Conservation (phyloP, 2,797 vertebrate species). For the Bradypodion pumilum region DNA sequence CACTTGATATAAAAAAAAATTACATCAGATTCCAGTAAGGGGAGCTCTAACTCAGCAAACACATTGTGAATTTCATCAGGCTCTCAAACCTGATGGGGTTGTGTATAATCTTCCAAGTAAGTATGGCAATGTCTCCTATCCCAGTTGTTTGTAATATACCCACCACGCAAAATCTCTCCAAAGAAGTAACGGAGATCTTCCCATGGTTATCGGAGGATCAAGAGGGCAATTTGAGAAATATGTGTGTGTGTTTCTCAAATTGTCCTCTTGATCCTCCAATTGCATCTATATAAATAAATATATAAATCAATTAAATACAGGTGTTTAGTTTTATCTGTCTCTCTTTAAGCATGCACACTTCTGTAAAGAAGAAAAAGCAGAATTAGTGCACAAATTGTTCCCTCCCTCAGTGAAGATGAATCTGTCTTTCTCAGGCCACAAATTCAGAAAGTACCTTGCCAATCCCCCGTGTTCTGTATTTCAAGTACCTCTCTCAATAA, state of each 20-base stretch:
- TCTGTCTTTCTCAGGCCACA: background rate
- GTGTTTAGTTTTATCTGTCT: too few relatives aligned
- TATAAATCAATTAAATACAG: too few relatives aligned
- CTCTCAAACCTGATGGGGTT: slow-evolving; percentile 74
- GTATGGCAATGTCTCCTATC: slow-evolving; percentile 83
- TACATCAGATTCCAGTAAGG: slow-evolving; percentile 80
- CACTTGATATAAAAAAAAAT: background rate
- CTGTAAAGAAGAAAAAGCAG: background rate
- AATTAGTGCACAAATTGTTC: background rate
- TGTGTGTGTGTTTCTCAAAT: too few relatives aligned
- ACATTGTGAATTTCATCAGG: slow-evolving; percentile 20
- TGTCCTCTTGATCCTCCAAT: too few relatives aligned
- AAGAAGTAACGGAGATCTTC: slow-evolving; percentile 85
- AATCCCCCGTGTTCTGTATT: background rate
- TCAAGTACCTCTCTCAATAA: background rate
- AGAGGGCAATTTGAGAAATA: background rate
- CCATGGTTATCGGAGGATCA: slow-evolving; percentile 75
- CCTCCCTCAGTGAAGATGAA: background rate
- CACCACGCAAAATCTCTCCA: slow-evolving; percentile 84
- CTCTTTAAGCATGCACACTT: too few relatives aligned
- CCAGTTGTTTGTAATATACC: slow-evolving; percentile 82
- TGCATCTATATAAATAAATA: too few relatives aligned
- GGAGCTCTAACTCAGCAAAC: slow-evolving; percentile 88
- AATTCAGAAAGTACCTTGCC: background rate
- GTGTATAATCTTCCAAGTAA: slow-evolving; percentile 85